Evolutionary conservation across 2,113 vertebrate species (phyloP).

Genomic region (Equus quagga): DNA sequence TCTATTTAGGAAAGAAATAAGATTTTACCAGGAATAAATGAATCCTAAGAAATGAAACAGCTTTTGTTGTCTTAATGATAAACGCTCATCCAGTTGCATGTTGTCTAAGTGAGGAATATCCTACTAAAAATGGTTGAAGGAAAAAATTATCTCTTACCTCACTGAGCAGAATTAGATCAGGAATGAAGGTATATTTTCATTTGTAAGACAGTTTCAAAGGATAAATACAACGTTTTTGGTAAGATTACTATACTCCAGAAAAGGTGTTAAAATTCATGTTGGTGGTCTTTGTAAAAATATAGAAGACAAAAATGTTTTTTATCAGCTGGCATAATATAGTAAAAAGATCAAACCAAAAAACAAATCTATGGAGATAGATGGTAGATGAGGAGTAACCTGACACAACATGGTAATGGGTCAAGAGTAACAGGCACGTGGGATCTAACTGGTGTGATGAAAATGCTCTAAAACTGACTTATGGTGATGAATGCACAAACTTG

Average conservation of each 20-base stretch:
- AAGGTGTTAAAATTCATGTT: background rate
- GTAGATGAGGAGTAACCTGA: background rate
- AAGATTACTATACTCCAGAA: background rate
- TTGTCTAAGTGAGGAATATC: background rate
- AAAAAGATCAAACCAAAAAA: background rate
- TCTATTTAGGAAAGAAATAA: slow-evolving; percentile 45
- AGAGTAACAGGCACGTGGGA: background rate
- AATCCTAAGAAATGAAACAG: slow-evolving; percentile 7
- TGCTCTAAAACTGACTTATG: background rate
- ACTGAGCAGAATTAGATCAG: background rate
- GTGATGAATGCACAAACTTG: background rate
- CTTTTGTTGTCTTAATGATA: slow-evolving; percentile 17
- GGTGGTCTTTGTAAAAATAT: background rate
- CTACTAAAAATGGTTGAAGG: background rate
- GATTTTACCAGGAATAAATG: slow-evolving; percentile 20
- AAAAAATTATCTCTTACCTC: background rate
- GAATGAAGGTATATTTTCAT: slow-evolving; percentile 37
- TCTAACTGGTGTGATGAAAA: background rate
- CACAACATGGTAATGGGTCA: background rate
- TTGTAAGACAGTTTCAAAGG: background rate
- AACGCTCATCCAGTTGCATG: background rate
- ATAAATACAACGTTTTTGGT: background rate
- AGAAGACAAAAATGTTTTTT: background rate
- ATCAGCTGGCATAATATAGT: background rate
- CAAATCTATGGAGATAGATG: background rate